Evolutionary conservation across 2,113 vertebrate species (phyloP).

Genomic region (Ceratotherium simum): DNA sequence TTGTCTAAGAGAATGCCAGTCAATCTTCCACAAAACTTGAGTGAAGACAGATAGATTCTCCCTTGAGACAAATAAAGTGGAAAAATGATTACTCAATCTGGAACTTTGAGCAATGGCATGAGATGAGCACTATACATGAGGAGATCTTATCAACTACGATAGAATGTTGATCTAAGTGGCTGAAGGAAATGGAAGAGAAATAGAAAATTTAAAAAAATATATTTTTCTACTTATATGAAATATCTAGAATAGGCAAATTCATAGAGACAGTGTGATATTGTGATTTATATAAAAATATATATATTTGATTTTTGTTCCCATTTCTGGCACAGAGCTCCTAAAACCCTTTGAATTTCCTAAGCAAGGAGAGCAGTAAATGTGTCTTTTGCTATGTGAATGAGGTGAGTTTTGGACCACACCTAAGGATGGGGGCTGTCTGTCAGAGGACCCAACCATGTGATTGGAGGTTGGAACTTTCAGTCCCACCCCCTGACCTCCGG

Average conservation of each 20-base stretch:
- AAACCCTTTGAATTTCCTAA: not conserved
- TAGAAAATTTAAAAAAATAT: not conserved
- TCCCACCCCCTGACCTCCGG: too few species aligned
- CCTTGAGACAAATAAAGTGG: not conserved
- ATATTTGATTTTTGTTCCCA: not conserved
- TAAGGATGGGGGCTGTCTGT: not conserved
- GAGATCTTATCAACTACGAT: not conserved
- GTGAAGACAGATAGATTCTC: not conserved
- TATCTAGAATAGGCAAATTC: not conserved
- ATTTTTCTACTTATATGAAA: not conserved
- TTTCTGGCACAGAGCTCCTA: not conserved
- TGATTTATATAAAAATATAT: not conserved
- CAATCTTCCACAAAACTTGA: not conserved
- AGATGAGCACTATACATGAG: accelerated
- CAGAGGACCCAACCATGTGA: not conserved
- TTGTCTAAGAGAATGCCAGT: not conserved
- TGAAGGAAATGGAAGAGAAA: not conserved
- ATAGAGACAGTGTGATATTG: not conserved
- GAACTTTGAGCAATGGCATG: accelerated
- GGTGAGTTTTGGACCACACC: not conserved
- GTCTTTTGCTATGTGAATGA: not conserved
- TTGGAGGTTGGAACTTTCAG: not conserved
- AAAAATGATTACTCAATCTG: not conserved
- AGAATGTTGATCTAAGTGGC: not conserved
- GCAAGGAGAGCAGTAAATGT: not conserved